A percentile compares a stretch with the other conserved stretches of the same genome.
Evolutionary conservation across 2,888 invertebrate genomes (phyloP).

Genomic region (Eupithecia dodoneata): DNA sequence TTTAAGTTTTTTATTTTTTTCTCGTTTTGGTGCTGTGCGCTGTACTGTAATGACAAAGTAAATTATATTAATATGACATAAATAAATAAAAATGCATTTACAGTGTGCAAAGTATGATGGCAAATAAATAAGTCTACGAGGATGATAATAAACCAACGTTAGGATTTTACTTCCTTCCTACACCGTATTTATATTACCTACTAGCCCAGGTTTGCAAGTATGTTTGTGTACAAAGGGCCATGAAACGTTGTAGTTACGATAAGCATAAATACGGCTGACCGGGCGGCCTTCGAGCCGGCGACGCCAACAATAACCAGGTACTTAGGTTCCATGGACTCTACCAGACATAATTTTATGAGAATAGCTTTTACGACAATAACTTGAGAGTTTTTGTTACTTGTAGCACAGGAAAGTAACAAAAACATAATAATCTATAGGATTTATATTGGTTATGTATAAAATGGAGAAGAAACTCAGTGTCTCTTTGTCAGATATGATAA

Average conservation of each 20-base stretch:
- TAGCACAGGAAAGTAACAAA: neutral
- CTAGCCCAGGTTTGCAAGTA: neutral
- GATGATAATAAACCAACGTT: no score
- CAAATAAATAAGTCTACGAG: no score
- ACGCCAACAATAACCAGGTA: conserved; percentile 2
- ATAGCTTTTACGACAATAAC: neutral
- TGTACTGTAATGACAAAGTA: no score
- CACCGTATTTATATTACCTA: neutral
- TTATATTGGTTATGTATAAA: no score
- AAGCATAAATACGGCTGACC: conserved; percentile 38
- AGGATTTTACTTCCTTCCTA: neutral
- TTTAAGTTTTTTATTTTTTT: no score
- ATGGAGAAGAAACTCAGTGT: no score
- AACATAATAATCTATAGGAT: no score
- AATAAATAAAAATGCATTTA: no score
- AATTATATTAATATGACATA: no score
- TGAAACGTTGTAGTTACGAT: conserved; percentile 27
- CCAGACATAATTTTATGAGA: neutral
- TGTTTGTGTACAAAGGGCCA: conserved; percentile 22
- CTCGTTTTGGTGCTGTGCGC: no score
- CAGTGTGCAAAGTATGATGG: no score
- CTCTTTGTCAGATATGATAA: no score
- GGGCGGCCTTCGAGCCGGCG: conserved; percentile 45
- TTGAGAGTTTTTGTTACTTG: neutral
- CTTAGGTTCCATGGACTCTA: neutral